Evolutionary conservation across 2,113 vertebrate species (phyloP).

Genomic region (Axis porcinus): DNA sequence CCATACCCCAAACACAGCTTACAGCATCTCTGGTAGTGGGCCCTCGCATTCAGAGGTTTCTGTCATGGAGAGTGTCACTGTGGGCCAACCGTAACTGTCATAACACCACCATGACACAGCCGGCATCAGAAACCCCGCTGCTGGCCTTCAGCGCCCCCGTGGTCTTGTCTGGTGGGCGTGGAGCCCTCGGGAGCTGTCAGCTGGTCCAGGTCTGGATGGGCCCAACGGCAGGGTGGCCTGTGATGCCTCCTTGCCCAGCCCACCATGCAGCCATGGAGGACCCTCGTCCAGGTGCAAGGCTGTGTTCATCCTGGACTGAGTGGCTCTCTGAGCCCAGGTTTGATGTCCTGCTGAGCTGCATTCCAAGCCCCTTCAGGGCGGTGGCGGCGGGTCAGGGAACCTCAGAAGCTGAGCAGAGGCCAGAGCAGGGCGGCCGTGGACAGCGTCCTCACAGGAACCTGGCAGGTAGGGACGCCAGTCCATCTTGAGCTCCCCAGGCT

Average conservation of each 20-base stretch:
- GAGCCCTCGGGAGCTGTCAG: accelerated
- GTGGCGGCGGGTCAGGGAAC: background rate
- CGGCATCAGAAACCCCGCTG: background rate
- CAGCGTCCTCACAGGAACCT: too few species aligned
- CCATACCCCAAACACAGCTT: too few species aligned
- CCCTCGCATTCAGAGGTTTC: background rate
- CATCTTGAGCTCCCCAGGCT: too few species aligned
- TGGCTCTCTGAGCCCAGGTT: background rate
- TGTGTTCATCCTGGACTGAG: background rate
- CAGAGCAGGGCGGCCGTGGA: background rate
- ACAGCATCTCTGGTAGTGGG: accelerated
- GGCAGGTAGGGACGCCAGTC: too few species aligned
- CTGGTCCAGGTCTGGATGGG: too few species aligned
- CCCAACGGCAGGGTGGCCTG: accelerated
- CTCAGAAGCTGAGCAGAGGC: too few species aligned
- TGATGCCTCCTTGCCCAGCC: background rate
- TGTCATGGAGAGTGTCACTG: accelerated
- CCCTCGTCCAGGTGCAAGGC: background rate
- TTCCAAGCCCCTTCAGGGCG: background rate
- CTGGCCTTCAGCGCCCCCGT: accelerated
- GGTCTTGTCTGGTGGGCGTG: background rate
- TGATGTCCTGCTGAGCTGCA: background rate
- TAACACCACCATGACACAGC: background rate
- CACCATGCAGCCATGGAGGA: background rate
- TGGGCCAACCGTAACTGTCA: background rate